Conservation (phyloP, 2,888 invertebrate species). For the Falcaria lacertinaria region DNA sequence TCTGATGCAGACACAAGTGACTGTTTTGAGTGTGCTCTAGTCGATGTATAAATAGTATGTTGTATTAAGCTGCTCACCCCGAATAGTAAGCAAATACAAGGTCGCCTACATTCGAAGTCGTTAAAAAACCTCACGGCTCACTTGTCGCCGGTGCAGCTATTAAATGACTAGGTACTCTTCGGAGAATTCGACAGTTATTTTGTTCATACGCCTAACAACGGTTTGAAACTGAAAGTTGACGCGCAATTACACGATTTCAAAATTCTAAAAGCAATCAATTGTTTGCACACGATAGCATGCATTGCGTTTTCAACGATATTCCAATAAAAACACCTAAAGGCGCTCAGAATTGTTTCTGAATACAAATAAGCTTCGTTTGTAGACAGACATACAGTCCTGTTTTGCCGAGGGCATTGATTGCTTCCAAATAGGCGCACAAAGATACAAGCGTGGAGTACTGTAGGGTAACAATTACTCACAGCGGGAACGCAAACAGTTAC, state of each 20-base stretch:
- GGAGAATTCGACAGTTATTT: background rate
- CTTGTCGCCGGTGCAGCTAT: conserved; percentile 14
- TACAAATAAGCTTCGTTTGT: background rate
- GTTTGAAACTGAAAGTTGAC: too few species aligned
- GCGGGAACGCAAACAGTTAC: background rate
- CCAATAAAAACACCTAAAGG: too few species aligned
- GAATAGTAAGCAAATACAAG: conserved; percentile 59
- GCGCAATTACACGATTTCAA: too few species aligned
- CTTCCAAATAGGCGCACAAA: background rate
- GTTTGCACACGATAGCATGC: too few species aligned
- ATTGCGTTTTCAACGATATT: too few species aligned
- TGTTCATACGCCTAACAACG: too few species aligned
- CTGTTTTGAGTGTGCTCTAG: background rate
- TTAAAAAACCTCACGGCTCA: conserved; percentile 32
- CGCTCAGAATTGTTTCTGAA: too few species aligned
- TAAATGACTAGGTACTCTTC: background rate
- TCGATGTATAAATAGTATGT: background rate
- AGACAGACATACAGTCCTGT: background rate
- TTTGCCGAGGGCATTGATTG: background rate
- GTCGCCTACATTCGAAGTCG: conserved; percentile 63
- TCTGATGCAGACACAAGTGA: too few species aligned
- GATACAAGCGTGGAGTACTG: background rate
- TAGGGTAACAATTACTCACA: background rate
- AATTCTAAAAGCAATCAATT: too few species aligned
- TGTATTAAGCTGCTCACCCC: conserved; percentile 54